These are phyloP conservation scores for Gonioctena quinquepunctata DNA, from an alignment of 1,140 invertebrate species.

Conservation along the genomic window DNA sequence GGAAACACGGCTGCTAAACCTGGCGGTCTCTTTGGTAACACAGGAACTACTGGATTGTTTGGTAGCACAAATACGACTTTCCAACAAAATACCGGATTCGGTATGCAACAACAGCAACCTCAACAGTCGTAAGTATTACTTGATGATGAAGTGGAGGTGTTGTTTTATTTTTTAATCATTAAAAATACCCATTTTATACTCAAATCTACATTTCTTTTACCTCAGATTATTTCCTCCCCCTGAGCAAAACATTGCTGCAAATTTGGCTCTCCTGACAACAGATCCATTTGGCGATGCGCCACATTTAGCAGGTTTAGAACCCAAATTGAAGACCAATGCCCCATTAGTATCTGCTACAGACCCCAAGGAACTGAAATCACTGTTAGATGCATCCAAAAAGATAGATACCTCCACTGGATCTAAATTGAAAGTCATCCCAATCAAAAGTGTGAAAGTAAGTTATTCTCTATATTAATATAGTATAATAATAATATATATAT, in stretches of 20 bases:
- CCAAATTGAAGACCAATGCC: conserved; percentile 23
- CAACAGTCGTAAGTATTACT: conserved; percentile 30
- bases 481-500: too few relatives aligned
- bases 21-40: conserved; percentile 56
- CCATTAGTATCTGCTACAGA: conserved; percentile 35
- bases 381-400: conserved; percentile 41
- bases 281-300: conserved; percentile 43
- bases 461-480: neutral
- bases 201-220: conserved; percentile 26
- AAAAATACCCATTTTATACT: too few relatives aligned
- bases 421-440: conserved; percentile 32
- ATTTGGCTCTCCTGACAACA: conserved; percentile 32
- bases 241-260: conserved; percentile 24
- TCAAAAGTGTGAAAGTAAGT: conserved; percentile 34
- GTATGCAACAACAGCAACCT: conserved; percentile 28
- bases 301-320: conserved; percentile 39
- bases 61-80: conserved; percentile 48
- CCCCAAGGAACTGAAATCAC: conserved; percentile 38
- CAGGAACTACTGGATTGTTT: conserved; percentile 62
- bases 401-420: conserved; percentile 26
- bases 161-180: too few relatives aligned
- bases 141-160: too few relatives aligned
- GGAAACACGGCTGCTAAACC: conserved; percentile 30
- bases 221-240: conserved; percentile 30
- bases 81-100: conserved; percentile 30